These are phyloP conservation scores for Hoplostethus atlanticus DNA, from an alignment of 2,797 vertebrate genomes.

Conservation along the genomic window DNA sequence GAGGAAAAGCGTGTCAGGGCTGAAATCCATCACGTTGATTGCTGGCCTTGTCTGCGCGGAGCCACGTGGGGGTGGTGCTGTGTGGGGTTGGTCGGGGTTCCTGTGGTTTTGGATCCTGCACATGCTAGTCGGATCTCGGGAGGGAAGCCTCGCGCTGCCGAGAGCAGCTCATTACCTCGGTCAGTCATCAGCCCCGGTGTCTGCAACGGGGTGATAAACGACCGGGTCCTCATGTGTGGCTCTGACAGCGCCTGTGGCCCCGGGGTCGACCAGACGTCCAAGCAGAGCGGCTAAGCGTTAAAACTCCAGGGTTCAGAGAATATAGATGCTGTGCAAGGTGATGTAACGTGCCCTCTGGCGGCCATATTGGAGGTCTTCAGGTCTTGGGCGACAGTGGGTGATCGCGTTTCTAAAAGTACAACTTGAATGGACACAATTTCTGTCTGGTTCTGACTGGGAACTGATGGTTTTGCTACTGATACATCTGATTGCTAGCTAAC, in stretches of 20 bases:
- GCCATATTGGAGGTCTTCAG: conserved; percentile 1
- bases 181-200: conserved; percentile 70
- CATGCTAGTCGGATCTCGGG: conserved; percentile 70
- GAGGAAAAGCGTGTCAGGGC: conserved; percentile 70
- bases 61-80: conserved; percentile 59
- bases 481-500: too few relatives aligned
- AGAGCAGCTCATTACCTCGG: conserved; percentile 74
- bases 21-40: conserved; percentile 80
- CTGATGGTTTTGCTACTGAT: neutral
- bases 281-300: conserved; percentile 21
- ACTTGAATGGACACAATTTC: neutral
- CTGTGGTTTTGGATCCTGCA: conserved; percentile 71
- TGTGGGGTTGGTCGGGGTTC: conserved; percentile 63
- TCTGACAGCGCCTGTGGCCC: conserved; percentile 62
- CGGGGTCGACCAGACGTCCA: conserved; percentile 54
- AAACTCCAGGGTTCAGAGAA: conserved; percentile 19
- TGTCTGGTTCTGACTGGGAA: neutral
- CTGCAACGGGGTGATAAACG: conserved; percentile 78
- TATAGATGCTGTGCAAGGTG: conserved; percentile 33
- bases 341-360: conserved; percentile 10
- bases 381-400: conserved; percentile 3
- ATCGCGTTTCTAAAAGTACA: conserved; percentile 11
- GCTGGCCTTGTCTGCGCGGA: conserved; percentile 68
- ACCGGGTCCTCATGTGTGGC: conserved; percentile 58
- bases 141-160: conserved; percentile 58